phyloP scores from a whole-genome alignment of 2,888 invertebrate genomes.

The Odontomyia ornata region DNA sequence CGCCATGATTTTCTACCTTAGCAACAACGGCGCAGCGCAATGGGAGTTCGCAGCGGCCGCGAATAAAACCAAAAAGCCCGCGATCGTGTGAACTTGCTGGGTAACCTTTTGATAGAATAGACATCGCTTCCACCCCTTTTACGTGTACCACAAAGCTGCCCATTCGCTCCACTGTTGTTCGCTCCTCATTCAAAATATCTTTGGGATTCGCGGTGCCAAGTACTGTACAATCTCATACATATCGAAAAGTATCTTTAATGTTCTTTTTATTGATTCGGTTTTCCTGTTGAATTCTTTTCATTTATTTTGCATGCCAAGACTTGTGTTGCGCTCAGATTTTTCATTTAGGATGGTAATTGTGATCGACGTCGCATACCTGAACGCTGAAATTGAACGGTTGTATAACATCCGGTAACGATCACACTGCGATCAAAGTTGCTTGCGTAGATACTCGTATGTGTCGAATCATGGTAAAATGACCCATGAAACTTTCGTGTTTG shows the following conservation, averaged over 20 bases:
- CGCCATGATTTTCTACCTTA: background rate
- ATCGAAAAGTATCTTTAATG: too few relatives aligned
- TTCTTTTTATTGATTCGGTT: too few relatives aligned
- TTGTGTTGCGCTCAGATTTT: background rate
- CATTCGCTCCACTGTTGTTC: too few relatives aligned
- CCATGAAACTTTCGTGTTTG: background rate
- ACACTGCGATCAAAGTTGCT: background rate
- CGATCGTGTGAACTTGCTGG: background rate
- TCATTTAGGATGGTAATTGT: background rate
- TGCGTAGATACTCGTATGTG: background rate
- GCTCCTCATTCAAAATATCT: too few relatives aligned
- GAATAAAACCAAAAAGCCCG: background rate
- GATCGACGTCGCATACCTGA: background rate
- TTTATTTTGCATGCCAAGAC: background rate
- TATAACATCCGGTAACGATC: background rate
- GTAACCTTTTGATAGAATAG: background rate
- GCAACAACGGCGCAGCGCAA: too few relatives aligned
- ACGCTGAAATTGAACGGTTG: background rate
- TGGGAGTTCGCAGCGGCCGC: background rate
- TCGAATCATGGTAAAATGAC: background rate
- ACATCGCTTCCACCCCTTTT: background rate
- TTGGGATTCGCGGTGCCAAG: too few relatives aligned
- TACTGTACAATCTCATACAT: too few relatives aligned
- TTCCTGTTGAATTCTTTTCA: background rate
- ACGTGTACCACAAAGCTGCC: too few relatives aligned